Conservation (phyloP, 2,113 vertebrate genomes). For the Upupa epops region DNA sequence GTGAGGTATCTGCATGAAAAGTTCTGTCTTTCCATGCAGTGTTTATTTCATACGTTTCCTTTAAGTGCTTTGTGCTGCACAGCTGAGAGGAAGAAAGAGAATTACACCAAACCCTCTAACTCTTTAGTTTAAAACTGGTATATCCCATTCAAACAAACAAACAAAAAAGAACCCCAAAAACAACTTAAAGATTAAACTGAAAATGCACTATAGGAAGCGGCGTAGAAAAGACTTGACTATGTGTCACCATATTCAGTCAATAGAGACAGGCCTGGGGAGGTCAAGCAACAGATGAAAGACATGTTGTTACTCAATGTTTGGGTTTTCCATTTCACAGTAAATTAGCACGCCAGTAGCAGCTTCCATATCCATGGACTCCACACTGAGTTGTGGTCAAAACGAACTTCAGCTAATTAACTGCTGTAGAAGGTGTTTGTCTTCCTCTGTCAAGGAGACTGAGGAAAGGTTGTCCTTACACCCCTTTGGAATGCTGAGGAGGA, state of each 20-base stretch:
- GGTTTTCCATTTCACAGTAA: not conserved
- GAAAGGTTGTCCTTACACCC: not conserved
- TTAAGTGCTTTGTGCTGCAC: not conserved
- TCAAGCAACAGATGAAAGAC: not conserved
- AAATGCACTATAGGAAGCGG: not conserved
- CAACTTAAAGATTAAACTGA: not conserved
- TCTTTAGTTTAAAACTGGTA: not conserved
- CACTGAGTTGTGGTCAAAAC: not conserved
- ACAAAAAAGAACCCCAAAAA: not conserved
- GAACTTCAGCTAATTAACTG: not conserved
- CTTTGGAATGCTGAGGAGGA: not conserved
- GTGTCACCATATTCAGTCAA: not conserved
- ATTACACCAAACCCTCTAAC: not conserved
- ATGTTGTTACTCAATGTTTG: not conserved
- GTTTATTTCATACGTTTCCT: not conserved
- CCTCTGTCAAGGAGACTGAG: not conserved
- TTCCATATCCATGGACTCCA: not conserved
- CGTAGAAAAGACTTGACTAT: not conserved
- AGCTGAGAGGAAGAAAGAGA: not conserved
- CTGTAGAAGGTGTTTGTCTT: not conserved
- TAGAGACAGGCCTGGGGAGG: not conserved
- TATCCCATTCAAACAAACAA: not conserved
- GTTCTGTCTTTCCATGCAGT: not conserved
- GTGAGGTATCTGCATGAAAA: not conserved
- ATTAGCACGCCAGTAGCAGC: not conserved